Percentiles rank a stretch among this genome's conserved stretches.
Conservation (phyloP, 2,797 vertebrate species). For the Rhyacichthys aspro region DNA sequence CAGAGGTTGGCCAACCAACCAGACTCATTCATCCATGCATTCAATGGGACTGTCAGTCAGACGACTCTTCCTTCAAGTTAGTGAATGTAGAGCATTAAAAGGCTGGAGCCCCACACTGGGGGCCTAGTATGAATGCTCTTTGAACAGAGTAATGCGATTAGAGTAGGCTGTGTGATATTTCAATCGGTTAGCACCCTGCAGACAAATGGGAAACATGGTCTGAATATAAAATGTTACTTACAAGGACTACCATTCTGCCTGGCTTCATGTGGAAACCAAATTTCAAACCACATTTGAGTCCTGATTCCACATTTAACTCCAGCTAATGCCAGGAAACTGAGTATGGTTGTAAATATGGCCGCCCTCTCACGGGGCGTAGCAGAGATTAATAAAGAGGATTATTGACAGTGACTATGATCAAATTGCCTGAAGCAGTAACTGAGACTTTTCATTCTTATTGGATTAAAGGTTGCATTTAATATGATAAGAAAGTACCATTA, state of each 20-base stretch:
- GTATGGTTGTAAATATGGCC: background rate
- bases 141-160: conserved; percentile 75
- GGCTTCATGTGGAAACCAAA: conserved; percentile 44
- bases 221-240: conserved; percentile 69
- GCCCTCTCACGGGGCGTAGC: background rate
- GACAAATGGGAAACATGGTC: conserved; percentile 65
- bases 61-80: conserved; percentile 39
- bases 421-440: no score
- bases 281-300: conserved; percentile 19
- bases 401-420: background rate
- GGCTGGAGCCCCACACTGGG: conserved; percentile 46
- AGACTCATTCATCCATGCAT: conserved; percentile 37
- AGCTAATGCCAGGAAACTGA: conserved; percentile 14
- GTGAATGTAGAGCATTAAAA: conserved; percentile 53
- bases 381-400: background rate
- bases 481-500: no score
- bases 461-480: no score
- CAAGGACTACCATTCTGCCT: conserved; percentile 46
- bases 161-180: conserved; percentile 75
- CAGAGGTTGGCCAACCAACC: conserved; percentile 16
- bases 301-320: conserved; percentile 28
- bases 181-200: conserved; percentile 69
- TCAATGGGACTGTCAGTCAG: conserved; percentile 46
- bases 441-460: no score
- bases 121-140: conserved; percentile 54